Evolutionary conservation across 2,888 invertebrate genomes (phyloP).

Genomic region (Megalurothrips usitatus): DNA sequence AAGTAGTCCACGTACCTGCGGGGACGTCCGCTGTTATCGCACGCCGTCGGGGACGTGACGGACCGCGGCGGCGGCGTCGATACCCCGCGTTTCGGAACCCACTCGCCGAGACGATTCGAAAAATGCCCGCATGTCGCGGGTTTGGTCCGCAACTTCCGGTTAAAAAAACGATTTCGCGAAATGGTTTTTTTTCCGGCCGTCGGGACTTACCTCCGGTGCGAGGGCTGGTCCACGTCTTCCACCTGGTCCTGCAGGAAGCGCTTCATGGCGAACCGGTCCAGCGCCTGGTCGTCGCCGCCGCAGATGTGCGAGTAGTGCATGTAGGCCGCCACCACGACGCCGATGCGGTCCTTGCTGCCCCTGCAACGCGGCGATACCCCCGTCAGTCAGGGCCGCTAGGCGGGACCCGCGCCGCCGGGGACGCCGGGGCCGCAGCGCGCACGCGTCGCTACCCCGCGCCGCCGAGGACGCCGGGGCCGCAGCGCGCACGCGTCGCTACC

Average conservation of each 20-base stretch:
- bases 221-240: conserved; percentile 65
- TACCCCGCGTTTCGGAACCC: too few relatives aligned
- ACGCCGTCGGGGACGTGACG: background rate
- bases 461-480: too few relatives aligned
- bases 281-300: conserved; percentile 70
- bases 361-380: conserved; percentile 47
- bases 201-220: conserved; percentile 68
- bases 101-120: too few relatives aligned
- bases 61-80: background rate
- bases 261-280: conserved; percentile 90
- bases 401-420: too few relatives aligned
- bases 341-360: conserved; percentile 79
- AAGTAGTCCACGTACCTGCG: conserved; percentile 87
- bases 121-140: too few relatives aligned
- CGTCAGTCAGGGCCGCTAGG: too few relatives aligned
- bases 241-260: conserved; percentile 80
- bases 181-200: too few relatives aligned
- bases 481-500: too few relatives aligned
- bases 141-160: too few relatives aligned
- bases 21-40: background rate
- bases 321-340: conserved; percentile 84
- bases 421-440: too few relatives aligned
- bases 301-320: conserved; percentile 93
- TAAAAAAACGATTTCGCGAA: too few relatives aligned
- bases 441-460: too few relatives aligned